Conservation (phyloP, 1,140 invertebrate species). For the Caenorhabditis briggsae region DNA sequence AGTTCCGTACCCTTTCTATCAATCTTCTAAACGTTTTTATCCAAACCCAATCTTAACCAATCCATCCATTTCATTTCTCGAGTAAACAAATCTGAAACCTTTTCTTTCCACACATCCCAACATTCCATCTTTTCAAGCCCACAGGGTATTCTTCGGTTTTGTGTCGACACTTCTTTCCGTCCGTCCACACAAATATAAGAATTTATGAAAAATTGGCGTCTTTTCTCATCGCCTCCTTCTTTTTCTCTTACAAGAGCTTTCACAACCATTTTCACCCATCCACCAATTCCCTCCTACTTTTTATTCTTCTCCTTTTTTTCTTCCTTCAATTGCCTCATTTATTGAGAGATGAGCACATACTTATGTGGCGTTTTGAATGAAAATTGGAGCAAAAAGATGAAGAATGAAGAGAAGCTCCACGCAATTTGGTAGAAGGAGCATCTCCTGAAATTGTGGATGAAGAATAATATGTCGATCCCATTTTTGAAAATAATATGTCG, state of each 20-base stretch:
- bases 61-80: neutral
- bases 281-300: neutral
- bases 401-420: neutral
- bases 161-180: neutral
- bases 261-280: neutral
- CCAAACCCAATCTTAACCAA: neutral
- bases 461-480: too few species aligned
- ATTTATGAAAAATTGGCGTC: constrained; percentile 50
- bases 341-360: constrained; percentile 37
- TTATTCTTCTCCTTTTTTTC: constrained; percentile 21
- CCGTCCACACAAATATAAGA: constrained; percentile 17
- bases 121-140: neutral
- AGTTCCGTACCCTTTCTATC: neutral
- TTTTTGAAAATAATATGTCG: too few species aligned
- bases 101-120: neutral
- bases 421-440: too few species aligned
- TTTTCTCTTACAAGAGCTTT: constrained; percentile 13
- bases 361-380: constrained; percentile 26
- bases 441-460: too few species aligned
- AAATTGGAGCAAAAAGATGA: neutral
- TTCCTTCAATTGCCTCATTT: constrained; percentile 50
- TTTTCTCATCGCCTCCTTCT: neutral
- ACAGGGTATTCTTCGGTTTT: constrained; percentile 21
- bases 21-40: neutral
- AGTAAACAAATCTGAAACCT: constrained; percentile 38